A percentile compares a stretch with the other conserved stretches of the same genome.
phyloP scores from a whole-genome alignment of 2,888 invertebrate genomes.

The Xestoiulus laeticollis region DNA sequence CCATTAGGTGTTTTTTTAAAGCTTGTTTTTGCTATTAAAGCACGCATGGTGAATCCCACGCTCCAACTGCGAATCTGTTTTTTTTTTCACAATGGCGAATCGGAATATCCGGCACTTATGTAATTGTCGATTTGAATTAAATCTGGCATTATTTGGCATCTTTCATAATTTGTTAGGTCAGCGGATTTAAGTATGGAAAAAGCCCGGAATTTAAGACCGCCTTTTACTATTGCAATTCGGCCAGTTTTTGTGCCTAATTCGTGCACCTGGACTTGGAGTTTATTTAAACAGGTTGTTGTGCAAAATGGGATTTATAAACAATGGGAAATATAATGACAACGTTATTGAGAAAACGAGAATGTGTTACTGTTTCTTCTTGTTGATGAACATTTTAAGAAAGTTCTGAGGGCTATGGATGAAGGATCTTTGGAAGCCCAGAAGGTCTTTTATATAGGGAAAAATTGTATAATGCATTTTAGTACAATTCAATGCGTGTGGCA shows the following conservation, averaged over 20 bases:
- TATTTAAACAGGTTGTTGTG: neutral
- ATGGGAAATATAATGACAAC: neutral
- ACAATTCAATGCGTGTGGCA: neutral
- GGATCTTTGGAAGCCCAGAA: neutral
- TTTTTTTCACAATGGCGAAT: neutral
- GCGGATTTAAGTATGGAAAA: conserved; percentile 4
- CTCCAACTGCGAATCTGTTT: conserved; percentile 26
- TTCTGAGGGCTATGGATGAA: neutral
- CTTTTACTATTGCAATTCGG: conserved; percentile 26
- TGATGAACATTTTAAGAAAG: neutral
- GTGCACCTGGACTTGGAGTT: conserved; percentile 13
- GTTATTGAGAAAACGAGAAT: neutral
- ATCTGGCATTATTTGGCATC: neutral
- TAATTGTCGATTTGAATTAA: conserved; percentile 15
- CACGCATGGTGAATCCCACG: conserved; percentile 19
- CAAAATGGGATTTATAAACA: neutral
- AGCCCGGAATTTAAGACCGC: conserved; percentile 26
- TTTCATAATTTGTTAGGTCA: neutral
- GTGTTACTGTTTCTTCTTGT: neutral
- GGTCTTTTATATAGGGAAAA: neutral
- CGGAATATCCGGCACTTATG: conserved; percentile 11
- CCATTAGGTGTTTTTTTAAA: neutral
- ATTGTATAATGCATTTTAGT: neutral
- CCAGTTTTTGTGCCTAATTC: neutral
- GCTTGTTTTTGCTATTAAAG: neutral